phyloP scores from a whole-genome alignment of 2,797 vertebrate species.

The Sorex maritimensis region DNA sequence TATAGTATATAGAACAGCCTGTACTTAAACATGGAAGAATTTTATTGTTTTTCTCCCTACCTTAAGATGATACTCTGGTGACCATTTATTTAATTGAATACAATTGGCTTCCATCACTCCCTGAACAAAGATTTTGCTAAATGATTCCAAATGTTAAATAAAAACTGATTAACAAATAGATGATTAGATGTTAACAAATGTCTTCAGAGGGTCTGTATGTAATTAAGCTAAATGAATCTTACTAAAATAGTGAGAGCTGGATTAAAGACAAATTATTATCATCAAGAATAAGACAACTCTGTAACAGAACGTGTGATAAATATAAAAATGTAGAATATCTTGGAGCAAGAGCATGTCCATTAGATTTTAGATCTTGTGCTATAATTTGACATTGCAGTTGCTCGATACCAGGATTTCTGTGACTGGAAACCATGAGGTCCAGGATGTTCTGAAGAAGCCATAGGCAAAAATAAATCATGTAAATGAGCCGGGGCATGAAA shows the following conservation, averaged over 20 bases:
- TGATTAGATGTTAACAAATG: conserved; percentile 27
- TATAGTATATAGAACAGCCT: conserved; percentile 19
- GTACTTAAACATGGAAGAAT: neutral
- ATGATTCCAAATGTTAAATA: conserved; percentile 62
- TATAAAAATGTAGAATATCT: neutral
- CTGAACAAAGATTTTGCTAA: conserved; percentile 48
- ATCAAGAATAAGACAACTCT: conserved; percentile 24
- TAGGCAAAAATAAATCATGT: too few species aligned
- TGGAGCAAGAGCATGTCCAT: conserved; percentile 17
- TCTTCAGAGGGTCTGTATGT: conserved; percentile 7
- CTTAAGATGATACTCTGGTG: conserved; percentile 6
- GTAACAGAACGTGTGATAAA: conserved; percentile 20
- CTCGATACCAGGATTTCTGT: too few species aligned
- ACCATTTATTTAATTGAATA: conserved; percentile 42
- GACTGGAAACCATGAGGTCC: too few species aligned
- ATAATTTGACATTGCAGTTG: conserved; percentile 27
- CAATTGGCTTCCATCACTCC: conserved; percentile 52
- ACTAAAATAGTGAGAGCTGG: conserved; percentile 34
- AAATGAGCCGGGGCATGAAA: too few species aligned
- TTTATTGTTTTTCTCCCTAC: conserved; percentile 32
- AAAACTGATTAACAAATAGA: conserved; percentile 43
- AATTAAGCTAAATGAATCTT: conserved; percentile 60
- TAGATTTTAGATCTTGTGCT: conserved; percentile 5
- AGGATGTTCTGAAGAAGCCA: too few species aligned
- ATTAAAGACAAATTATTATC: conserved; percentile 24